A percentile compares a stretch with the other conserved stretches of the same genome.
phyloP scores from a whole-genome alignment of 2,113 vertebrate genomes.

The Natator depressus region DNA sequence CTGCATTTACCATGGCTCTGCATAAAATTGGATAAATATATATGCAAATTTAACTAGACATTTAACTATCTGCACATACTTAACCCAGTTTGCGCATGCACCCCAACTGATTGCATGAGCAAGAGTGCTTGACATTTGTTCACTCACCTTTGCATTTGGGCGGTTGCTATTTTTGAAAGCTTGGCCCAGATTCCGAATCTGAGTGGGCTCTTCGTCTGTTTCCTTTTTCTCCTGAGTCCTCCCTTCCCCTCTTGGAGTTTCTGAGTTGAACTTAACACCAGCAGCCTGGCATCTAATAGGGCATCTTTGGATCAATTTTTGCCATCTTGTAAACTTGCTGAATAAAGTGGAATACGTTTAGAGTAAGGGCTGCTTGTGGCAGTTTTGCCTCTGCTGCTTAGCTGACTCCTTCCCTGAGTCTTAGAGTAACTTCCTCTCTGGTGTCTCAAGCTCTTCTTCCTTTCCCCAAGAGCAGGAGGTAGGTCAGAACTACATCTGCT shows the following conservation, averaged over 20 bases:
- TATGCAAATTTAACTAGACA: neutral
- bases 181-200: accelerated
- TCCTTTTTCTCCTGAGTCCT: neutral
- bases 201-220: neutral
- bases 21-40: neutral
- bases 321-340: neutral
- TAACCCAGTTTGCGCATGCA: neutral
- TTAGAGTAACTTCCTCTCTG: neutral
- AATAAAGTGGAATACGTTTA: neutral
- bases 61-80: neutral
- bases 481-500: neutral
- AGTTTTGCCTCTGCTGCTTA: neutral
- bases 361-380: neutral
- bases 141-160: neutral
- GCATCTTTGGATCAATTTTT: neutral
- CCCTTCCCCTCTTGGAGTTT: neutral
- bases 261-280: neutral
- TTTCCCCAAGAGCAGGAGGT: neutral
- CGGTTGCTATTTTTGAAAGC: neutral
- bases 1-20: accelerated
- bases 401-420: neutral
- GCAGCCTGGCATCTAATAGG: no score
- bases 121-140: neutral
- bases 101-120: neutral
- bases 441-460: neutral